Conservation (phyloP, 2,888 invertebrate genomes). For the Synanthedon myopaeformis region DNA sequence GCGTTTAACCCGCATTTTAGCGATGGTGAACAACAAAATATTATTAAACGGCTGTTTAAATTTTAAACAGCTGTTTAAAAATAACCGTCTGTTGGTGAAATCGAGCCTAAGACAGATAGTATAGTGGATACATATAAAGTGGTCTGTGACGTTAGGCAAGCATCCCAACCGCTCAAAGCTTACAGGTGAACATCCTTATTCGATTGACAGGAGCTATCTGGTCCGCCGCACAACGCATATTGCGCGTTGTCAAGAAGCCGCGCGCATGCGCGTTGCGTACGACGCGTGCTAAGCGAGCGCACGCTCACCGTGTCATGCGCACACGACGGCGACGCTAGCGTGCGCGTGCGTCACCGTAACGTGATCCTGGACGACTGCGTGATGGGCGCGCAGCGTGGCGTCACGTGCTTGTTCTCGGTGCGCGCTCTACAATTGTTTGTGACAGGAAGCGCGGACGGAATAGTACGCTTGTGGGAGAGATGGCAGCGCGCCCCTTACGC, state of each 20-base stretch:
- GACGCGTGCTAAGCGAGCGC: conserved; percentile 51
- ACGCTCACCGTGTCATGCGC: conserved; percentile 68
- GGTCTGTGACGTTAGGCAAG: too few relatives aligned
- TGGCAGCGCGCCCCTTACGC: conserved; percentile 33
- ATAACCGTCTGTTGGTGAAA: too few relatives aligned
- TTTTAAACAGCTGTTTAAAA: too few relatives aligned
- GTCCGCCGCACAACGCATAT: conserved; percentile 56
- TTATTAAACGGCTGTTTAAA: too few relatives aligned
- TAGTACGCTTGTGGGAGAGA: conserved; percentile 70
- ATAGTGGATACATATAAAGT: too few relatives aligned
- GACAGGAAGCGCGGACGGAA: conserved; percentile 68
- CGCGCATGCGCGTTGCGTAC: conserved; percentile 60
- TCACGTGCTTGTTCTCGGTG: conserved; percentile 68
- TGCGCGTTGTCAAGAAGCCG: conserved; percentile 46
- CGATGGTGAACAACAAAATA: too few relatives aligned
- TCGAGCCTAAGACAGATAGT: too few relatives aligned
- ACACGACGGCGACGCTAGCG: conserved; percentile 59
- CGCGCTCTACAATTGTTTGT: conserved; percentile 56
- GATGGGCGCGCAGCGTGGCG: conserved; percentile 70
- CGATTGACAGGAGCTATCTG: conserved; percentile 55
- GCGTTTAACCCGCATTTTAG: too few relatives aligned
- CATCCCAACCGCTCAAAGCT: too few relatives aligned
- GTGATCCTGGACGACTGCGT: conserved; percentile 62
- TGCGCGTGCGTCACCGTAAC: conserved; percentile 58
- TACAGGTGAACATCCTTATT: too few relatives aligned